Conservation (phyloP, 2,888 invertebrate genomes). For the Dryobotodes eremita region DNA sequence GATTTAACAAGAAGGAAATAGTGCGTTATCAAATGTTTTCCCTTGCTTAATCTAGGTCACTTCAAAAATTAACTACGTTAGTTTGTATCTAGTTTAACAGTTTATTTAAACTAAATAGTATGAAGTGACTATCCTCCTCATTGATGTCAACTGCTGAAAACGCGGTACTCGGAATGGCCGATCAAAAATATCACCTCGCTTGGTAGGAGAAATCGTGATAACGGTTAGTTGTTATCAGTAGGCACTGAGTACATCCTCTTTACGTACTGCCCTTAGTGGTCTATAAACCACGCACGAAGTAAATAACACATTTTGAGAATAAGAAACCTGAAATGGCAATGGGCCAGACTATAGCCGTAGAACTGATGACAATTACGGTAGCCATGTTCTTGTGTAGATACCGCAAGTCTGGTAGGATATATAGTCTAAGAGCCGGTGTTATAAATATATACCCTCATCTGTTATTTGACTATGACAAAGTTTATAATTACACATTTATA, state of each 20-base stretch:
- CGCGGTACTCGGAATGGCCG: too few species aligned
- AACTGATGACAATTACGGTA: not conserved
- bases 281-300: not conserved
- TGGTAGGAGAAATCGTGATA: not conserved
- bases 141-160: not conserved
- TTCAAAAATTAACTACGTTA: not conserved
- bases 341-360: not conserved
- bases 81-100: not conserved
- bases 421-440: too few species aligned
- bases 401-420: too few species aligned
- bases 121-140: not conserved
- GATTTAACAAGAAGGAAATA: constrained; percentile 9
- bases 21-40: not conserved
- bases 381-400: too few species aligned
- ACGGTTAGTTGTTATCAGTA: not conserved
- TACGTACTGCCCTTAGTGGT: not conserved
- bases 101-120: not conserved
- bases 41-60: not conserved
- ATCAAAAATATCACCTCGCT: too few species aligned
- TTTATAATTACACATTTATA: too few species aligned
- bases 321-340: not conserved
- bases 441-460: too few species aligned
- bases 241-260: not conserved
- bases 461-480: too few species aligned
- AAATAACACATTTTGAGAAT: not conserved